Evolutionary conservation across 2,113 vertebrate species (phyloP), one percentile per base, ranked within the genome.

Genomic region (Euleptes europaea): DNA sequence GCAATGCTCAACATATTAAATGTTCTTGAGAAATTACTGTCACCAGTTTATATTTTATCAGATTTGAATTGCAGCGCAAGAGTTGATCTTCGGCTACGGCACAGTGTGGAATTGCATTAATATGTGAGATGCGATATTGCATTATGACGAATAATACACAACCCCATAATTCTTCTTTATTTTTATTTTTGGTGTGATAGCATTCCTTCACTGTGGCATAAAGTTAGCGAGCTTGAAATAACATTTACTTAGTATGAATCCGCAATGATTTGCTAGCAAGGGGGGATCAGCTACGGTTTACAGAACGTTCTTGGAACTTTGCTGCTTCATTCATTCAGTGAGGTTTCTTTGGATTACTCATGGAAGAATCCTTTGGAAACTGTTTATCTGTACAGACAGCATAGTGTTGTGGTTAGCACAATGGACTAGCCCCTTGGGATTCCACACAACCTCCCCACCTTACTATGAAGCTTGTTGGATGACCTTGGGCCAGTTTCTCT

Each of bases 1-100:
- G 84, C 66, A 85, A 72, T 79, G 84, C n/a, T 72, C 75, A 47
- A 78, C 76, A 72, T 47, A 85, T 85, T 85, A 85, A 85, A 85
- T 72, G 84, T 85, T 85, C 67, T 31, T 71, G 76, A 72, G 49
- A 67, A 72, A 85, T 85, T 85, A 85, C 67, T 85, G 84, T 85
- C 76, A 85, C 66, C 66, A 33, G 49, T 79, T 79, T 79, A 72
- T 79, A 85, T 78, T 78, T 85, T 72, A 85, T 85, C 76, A 85
- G 67, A 78, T 85, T 85, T 85, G 49, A 79, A 71, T 79, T 44
- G 74, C 76, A 35, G 66, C 63, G 49, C 51, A 78, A 54, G n/a
- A 71, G 76, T 40, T 79, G 51, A 72, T 63, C 84, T 47, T 85
- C 38, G 17, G 69, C 49, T 60, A 60, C 13, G 28, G 35, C 69